Percentiles rank a stretch among this genome's conserved stretches.
These are phyloP conservation scores for Radopholus similis DNA, from an alignment of 1,140 invertebrate species.

Conservation along the genomic window DNA sequence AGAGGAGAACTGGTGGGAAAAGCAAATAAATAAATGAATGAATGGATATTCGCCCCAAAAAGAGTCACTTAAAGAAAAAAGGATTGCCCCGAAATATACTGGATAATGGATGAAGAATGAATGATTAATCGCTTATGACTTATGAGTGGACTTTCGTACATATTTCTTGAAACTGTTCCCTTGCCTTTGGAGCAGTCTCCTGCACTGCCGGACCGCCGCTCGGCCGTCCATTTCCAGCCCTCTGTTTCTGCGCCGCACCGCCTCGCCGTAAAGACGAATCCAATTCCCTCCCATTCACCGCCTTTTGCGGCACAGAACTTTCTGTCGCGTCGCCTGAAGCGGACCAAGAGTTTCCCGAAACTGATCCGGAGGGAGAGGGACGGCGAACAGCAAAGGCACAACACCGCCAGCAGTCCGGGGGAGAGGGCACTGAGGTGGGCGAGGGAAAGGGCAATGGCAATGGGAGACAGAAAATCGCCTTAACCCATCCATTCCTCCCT, in stretches of 20 bases:
- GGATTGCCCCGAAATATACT: no score
- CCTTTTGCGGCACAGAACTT: conserved; percentile 49
- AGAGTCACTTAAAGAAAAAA: no score
- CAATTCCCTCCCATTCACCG: neutral
- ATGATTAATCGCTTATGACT: no score
- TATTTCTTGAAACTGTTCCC: no score
- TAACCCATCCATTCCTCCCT: no score
- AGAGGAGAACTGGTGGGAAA: neutral
- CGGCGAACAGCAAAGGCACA: neutral
- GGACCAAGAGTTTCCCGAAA: conserved; percentile 53
- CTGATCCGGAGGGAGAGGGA: conserved; percentile 1
- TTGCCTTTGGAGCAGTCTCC: no score
- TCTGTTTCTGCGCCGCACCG: conserved; percentile 11
- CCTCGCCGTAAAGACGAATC: conserved; percentile 3
- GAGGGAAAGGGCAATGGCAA: no score
- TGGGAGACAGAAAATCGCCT: no score
- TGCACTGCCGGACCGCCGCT: conserved; percentile 1
- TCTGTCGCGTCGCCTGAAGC: conserved; percentile 53
- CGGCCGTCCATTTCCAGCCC: neutral
- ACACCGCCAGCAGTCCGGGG: neutral
- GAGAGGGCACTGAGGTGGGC: conserved; percentile 5
- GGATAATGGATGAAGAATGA: no score
- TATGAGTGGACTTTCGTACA: no score
- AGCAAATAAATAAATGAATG: no score
- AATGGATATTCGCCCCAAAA: no score